A percentile compares a stretch with the other conserved stretches of the same genome.
Conservation (phyloP, 2,113 vertebrate species). For the Danio rerio region DNA sequence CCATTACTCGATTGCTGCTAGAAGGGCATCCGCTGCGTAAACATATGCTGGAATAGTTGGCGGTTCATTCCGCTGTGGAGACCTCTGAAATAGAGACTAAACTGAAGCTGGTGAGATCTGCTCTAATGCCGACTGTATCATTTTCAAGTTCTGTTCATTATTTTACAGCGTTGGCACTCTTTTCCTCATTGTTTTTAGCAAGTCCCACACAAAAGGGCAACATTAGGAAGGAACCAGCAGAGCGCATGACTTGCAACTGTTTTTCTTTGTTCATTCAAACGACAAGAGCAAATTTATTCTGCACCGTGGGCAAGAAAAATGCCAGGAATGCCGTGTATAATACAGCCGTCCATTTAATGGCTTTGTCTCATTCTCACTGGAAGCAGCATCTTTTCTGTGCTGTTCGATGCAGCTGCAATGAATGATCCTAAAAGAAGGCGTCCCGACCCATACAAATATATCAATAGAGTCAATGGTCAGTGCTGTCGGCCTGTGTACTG, state of each 20-base stretch:
- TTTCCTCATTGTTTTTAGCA: background rate
- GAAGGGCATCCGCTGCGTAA: no score
- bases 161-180: background rate
- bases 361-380: background rate
- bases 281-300: background rate
- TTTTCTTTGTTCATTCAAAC: slow-evolving; percentile 39
- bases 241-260: slow-evolving; percentile 38
- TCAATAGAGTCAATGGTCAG: slow-evolving; percentile 12
- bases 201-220: background rate
- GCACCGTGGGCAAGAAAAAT: slow-evolving; percentile 20
- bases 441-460: background rate
- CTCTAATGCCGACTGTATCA: background rate
- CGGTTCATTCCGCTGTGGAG: no score
- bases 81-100: no score
- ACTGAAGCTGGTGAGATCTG: background rate
- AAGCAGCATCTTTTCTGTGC: slow-evolving; percentile 5
- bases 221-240: slow-evolving; percentile 31
- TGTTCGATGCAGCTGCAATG: slow-evolving; percentile 6
- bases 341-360: background rate
- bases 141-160: background rate
- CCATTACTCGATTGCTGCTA: no score
- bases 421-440: background rate
- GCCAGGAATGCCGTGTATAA: slow-evolving; percentile 5
- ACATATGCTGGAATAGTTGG: no score
- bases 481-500: background rate